phyloP scores from a whole-genome alignment of 2,888 invertebrate species.

The Entomobrya multifasciata region DNA sequence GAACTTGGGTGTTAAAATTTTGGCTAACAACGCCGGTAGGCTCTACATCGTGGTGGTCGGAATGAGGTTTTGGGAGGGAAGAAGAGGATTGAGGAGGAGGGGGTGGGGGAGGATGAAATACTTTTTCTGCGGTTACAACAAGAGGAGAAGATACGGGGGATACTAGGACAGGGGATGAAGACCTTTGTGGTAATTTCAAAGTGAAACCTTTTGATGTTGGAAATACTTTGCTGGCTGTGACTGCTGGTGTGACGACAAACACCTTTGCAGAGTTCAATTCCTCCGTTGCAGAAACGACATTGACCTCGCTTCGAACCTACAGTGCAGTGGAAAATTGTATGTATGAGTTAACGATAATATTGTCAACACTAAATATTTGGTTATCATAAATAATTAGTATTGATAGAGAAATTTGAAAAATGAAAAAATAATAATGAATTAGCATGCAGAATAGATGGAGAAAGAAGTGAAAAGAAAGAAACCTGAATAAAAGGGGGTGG shows the following conservation, averaged over 20 bases:
- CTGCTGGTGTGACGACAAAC: slow-evolving; percentile 57
- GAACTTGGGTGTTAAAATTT: slow-evolving; percentile 90
- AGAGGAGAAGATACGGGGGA: slow-evolving; percentile 63
- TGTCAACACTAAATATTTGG: not conserved
- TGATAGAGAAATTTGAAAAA: not conserved
- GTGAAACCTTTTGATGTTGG: slow-evolving; percentile 77
- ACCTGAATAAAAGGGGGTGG: slow-evolving; percentile 65
- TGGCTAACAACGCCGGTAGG: slow-evolving; percentile 91
- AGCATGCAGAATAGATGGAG: slow-evolving; percentile 17
- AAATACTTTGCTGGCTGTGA: slow-evolving; percentile 69
- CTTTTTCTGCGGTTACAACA: slow-evolving; percentile 73
- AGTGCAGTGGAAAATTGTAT: not conserved
- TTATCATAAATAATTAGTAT: not conserved
- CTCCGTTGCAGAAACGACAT: slow-evolving; percentile 71
- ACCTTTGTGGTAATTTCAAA: slow-evolving; percentile 75
- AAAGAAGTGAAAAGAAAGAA: slow-evolving; percentile 60
- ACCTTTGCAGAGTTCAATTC: slow-evolving; percentile 46
- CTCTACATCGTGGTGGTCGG: slow-evolving; percentile 72
- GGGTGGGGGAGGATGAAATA: slow-evolving; percentile 65
- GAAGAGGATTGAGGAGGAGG: slow-evolving; percentile 49
- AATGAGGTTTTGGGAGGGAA: not conserved
- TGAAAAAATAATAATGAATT: slow-evolving; percentile 26
- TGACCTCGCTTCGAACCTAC: slow-evolving; percentile 74
- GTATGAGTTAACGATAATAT: slow-evolving; percentile 22
- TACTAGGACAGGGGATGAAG: slow-evolving; percentile 63